A percentile compares a stretch with the other conserved stretches of the same genome.
Evolutionary conservation across 2,113 vertebrate genomes (phyloP).

Genomic region (Benitochromis conjunctus): DNA sequence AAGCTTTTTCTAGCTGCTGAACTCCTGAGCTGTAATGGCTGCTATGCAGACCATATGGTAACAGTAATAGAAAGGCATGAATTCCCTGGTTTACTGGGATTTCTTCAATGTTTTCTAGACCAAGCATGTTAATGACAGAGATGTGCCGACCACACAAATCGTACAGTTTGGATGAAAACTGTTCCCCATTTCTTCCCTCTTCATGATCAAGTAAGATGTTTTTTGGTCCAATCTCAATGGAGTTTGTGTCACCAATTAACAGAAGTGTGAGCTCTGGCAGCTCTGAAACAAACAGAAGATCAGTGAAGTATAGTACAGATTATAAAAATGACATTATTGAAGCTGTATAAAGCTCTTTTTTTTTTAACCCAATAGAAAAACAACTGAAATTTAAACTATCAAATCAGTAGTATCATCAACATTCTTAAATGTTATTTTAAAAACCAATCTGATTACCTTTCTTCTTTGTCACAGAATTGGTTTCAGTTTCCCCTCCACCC

Average conservation of each 20-base stretch:
- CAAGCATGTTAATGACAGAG: constrained; percentile 22
- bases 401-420: neutral
- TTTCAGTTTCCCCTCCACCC: rapidly evolving
- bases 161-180: constrained; percentile 11
- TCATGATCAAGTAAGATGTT: constrained; percentile 19
- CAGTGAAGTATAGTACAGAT: neutral
- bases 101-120: neutral
- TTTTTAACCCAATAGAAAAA: neutral
- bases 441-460: neutral
- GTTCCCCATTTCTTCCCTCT: rapidly evolving
- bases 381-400: neutral
- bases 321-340: rapidly evolving
- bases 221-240: neutral
- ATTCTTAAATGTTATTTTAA: neutral
- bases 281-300: constrained; percentile 4
- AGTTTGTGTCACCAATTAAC: constrained; percentile 18
- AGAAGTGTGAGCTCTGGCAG: neutral
- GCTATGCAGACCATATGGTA: neutral
- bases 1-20: neutral
- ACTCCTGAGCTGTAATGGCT: neutral
- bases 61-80: constrained; percentile 22
- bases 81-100: neutral
- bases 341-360: neutral
- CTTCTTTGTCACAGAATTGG: neutral
- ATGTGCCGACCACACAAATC: constrained; percentile 17